Evolutionary conservation across 1,140 invertebrate species (phyloP), one percentile per base, ranked within the genome.

Genomic region (Drosophila guanche): DNA sequence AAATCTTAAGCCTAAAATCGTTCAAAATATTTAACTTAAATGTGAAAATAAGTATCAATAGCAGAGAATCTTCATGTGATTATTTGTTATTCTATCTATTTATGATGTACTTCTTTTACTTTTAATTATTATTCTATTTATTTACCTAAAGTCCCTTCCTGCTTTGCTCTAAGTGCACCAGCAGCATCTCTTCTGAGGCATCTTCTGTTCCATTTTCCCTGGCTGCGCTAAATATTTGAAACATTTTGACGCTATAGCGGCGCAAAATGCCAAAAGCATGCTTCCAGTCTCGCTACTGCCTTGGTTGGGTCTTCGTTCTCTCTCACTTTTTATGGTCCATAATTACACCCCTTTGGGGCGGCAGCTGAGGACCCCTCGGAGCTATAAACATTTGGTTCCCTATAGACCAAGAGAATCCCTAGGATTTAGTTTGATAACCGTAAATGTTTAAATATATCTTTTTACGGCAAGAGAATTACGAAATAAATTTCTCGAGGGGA

Each of bases 371-470:
- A 23, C 14, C 67, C 50, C 50, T 47, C 42, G 53, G 54, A 61
- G 71, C 70, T 40, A 74, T 74, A 73, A 74, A 65, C 70, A 74
- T 74, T 74, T 47, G 59, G n/a, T 59, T 74, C 52, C 70, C 70
- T 52, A 42, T 8, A 52, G 70, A 53, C 45, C 52, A 22, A 23
- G 47, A 37, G 37, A 46, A 56, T 74, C 70, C 52, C 27, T 27
- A 70, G 70, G 70, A 73, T 43, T 74, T 74, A 74, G 60, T 74
- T 74, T 74, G 52, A 74, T 74, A 42, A 47, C 51, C 48, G 52
- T 74, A 74, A 74, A 65, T 74, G 70, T 74, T 74, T 74, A 74
- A 74, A 74, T 65, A 65, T 74, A 74, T 65, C 70, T 74, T 74
- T 37, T 37, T 74, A 74, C 65, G 27, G 40, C 42, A 27, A 53